Conservation (phyloP, 2,113 vertebrate genomes). For the Eulacestoma nigropectus region DNA sequence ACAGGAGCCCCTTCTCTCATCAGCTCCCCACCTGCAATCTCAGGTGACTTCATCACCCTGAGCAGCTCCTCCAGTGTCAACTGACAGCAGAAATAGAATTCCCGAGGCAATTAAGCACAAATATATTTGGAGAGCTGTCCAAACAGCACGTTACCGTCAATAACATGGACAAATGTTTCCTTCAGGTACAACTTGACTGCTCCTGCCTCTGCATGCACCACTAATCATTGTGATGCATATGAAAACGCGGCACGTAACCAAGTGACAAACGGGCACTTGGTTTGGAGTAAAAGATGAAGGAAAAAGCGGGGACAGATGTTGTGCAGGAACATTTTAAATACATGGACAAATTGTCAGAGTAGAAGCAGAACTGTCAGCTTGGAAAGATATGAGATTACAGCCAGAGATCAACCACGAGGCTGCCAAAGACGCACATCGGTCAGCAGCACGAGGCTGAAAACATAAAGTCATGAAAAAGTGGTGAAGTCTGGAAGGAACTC, state of each 20-base stretch:
- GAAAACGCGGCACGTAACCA: not conserved
- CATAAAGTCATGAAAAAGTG: not conserved
- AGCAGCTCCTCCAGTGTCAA: not conserved
- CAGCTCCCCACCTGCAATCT: not conserved
- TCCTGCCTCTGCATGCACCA: not conserved
- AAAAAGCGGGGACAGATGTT: not conserved
- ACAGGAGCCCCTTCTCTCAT: not conserved
- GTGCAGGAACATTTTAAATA: not conserved
- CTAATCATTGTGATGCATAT: not conserved
- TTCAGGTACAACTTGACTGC: not conserved
- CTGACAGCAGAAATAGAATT: not conserved
- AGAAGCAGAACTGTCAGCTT: not conserved
- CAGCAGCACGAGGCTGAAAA: not conserved
- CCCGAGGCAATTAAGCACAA: not conserved
- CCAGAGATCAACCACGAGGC: not conserved
- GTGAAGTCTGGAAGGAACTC: not conserved
- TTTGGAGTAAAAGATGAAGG: not conserved
- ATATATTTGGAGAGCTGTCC: not conserved
- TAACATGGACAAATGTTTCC: not conserved
- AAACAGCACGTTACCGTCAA: not conserved
- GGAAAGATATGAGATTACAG: not conserved
- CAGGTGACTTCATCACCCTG: not conserved
- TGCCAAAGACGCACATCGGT: not conserved
- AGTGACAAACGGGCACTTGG: not conserved
- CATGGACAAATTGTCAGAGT: not conserved